Evolutionary conservation across 1,140 invertebrate species (phyloP).

Genomic region (Antheraea pernyi): DNA sequence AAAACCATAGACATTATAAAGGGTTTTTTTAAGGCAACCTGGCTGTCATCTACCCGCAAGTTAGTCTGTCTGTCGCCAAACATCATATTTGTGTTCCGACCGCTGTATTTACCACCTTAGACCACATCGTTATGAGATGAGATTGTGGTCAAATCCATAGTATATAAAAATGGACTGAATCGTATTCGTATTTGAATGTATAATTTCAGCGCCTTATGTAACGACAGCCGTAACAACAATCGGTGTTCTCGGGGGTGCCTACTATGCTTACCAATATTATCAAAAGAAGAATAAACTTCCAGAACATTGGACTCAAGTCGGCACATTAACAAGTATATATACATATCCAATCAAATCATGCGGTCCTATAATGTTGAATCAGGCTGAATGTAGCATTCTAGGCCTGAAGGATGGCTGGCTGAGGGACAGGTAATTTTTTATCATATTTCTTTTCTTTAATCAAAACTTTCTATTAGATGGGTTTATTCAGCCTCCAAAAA

Average conservation of each 20-base stretch:
- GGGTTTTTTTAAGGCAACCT: no score
- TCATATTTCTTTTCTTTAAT: conserved; percentile 12
- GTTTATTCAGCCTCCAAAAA: conserved; percentile 2
- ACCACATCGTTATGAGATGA: no score
- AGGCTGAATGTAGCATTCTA: conserved; percentile 73
- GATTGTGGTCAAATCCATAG: no score
- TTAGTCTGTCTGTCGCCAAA: no score
- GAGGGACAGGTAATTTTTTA: conserved; percentile 65
- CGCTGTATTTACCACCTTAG: no score
- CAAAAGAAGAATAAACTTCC: conserved; percentile 47
- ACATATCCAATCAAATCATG: conserved; percentile 80
- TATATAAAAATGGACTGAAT: no score
- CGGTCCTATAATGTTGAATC: conserved; percentile 58
- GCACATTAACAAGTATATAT: conserved; percentile 75
- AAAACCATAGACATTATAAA: no score
- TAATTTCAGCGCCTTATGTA: conserved; percentile 3
- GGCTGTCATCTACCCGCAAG: no score
- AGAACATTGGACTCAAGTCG: conserved; percentile 66
- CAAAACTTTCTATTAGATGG: neutral
- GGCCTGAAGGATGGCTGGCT: conserved; percentile 79
- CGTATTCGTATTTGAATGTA: no score
- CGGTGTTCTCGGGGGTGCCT: conserved; percentile 46
- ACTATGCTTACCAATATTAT: conserved; percentile 47
- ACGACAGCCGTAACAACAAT: conserved; percentile 40
- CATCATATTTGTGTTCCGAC: no score